Conservation (phyloP, 2,797 vertebrate genomes). For the Dallia pectoralis region DNA sequence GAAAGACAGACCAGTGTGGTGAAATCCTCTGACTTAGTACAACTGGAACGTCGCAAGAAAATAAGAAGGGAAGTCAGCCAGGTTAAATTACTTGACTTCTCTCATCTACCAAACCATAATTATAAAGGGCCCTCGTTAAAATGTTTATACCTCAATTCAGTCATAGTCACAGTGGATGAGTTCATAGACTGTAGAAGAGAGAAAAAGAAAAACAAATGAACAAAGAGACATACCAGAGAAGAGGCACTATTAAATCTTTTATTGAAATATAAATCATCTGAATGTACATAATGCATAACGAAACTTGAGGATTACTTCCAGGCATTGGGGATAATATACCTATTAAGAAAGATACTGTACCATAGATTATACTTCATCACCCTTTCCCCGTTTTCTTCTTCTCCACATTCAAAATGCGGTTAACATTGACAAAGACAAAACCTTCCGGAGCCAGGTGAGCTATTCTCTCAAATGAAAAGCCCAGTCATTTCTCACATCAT, state of each 20-base stretch:
- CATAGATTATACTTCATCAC: slow-evolving; percentile 58
- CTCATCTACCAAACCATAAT: slow-evolving; percentile 1
- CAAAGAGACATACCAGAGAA: neutral
- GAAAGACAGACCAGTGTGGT: too few relatives aligned
- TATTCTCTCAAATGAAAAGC: slow-evolving; percentile 28
- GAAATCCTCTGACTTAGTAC: neutral
- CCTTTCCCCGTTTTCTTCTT: slow-evolving; percentile 26
- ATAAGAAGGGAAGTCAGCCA: neutral
- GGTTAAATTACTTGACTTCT: neutral
- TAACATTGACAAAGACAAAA: slow-evolving; percentile 46
- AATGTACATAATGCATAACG: slow-evolving; percentile 85
- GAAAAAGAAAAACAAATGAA: neutral
- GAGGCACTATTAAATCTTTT: slow-evolving; percentile 86
- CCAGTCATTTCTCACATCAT: slow-evolving; percentile 49
- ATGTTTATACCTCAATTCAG: too few relatives aligned
- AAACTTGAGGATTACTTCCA: slow-evolving; percentile 66
- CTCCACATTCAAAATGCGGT: slow-evolving; percentile 53
- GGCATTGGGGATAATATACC: slow-evolving; percentile 67
- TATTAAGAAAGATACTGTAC: slow-evolving; percentile 70
- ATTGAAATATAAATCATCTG: slow-evolving; percentile 99
- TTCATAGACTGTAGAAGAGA: neutral
- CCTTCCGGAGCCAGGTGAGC: slow-evolving; percentile 38
- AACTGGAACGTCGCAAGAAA: neutral
- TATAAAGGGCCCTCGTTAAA: neutral
- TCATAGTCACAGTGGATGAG: neutral